Base-by-base conservation (phyloP, 1,140 invertebrate genomes). In the Bombus impatiens region DNA sequence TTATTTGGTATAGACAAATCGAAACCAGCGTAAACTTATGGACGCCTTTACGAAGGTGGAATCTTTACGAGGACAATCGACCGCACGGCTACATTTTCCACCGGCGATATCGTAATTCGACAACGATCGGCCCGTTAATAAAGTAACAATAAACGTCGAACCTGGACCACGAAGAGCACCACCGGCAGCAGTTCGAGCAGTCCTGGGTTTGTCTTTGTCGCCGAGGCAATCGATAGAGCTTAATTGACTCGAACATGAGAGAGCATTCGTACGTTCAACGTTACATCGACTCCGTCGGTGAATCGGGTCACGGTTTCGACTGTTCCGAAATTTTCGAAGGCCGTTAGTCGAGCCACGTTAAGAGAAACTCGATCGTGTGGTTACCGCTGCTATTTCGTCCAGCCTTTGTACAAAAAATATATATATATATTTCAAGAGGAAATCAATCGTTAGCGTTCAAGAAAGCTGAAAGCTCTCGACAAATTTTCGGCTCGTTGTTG, bases 171-270 rank as follows among this genome's bases (percentile, higher is more conserved):
- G 42, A 44, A 77, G 62, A 71, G 28, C 53, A 70, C 62, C 62
- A 67, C n/a, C 37, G 62, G 22, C 42, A 37, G 28, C n/a, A 32
- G 81, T 72, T 44, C 44, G 78, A 78, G 72, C 78, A 53, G 78
- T 57, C 57, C 68, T n/a, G 83, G 77, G 67, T 87, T 75, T 78
- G 84, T 87, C 88, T 87, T 88, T 89, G 84, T 89, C 88, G 78
- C 59, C 40, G 86, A 68, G 59, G 84, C 88, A 87, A 89, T 89
- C 88, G 88, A 89, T 81, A 79, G 78, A 82, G 85, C 81, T 82
- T 81, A 89, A 89, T 89, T 89, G 88, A 86, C 88, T 89, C 86
- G 88, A 89, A 89, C 88, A 88, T 78, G 88, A 89, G 83, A 84
- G 87, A 79, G 67, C 82, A 87, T 85, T 89, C 87, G 88, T 89